Evolutionary conservation across 2,888 invertebrate genomes (phyloP).

Genomic region (Hemaris fuciformis): DNA sequence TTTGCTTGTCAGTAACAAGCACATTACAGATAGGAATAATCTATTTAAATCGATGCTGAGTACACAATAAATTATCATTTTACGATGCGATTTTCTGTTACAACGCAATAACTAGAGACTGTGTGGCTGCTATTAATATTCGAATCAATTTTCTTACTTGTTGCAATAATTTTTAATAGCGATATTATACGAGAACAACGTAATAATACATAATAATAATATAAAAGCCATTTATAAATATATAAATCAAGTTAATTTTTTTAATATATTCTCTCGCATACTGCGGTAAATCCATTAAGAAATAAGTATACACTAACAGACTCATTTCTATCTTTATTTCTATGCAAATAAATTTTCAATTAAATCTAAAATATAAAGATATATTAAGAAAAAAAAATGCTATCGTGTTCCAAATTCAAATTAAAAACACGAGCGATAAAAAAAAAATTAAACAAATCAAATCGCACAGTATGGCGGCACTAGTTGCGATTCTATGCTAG

Average conservation of each 20-base stretch:
- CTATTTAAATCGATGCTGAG: not conserved
- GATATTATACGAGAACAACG: too few species aligned
- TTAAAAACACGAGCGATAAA: slow-evolving; percentile 18
- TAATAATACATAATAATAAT: too few species aligned
- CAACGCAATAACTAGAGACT: not conserved
- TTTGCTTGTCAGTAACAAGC: not conserved
- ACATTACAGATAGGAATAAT: not conserved
- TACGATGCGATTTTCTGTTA: not conserved
- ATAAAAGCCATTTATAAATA: too few species aligned
- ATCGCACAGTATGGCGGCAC: slow-evolving; percentile 37
- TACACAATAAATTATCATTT: not conserved
- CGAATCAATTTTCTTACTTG: slow-evolving; percentile 2
- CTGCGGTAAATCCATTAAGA: not conserved
- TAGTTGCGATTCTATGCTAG: slow-evolving; percentile 33
- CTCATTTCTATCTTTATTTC: too few species aligned
- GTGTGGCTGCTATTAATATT: not conserved
- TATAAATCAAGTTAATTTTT: too few species aligned
- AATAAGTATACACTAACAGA: not conserved
- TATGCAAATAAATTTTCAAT: too few species aligned
- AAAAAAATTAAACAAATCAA: slow-evolving; percentile 30
- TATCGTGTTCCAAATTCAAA: not conserved
- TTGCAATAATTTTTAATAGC: not conserved
- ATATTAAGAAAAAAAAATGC: not conserved
- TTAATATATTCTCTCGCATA: too few species aligned
- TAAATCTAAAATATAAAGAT: too few species aligned